phyloP scores from a whole-genome alignment of 2,113 vertebrate genomes.

The Cygnus buccinator region DNA sequence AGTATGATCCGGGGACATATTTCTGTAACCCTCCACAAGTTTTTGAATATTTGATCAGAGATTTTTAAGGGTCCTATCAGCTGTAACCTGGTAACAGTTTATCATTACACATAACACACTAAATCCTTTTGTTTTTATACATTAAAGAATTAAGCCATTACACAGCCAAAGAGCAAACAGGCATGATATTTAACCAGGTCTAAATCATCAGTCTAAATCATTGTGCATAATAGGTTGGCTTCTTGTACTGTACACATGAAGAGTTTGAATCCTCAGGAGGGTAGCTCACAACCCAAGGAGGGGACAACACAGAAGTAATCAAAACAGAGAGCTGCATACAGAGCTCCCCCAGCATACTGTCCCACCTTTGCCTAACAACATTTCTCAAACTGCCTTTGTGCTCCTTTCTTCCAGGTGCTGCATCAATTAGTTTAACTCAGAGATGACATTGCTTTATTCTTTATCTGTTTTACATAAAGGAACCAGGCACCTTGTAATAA shows the following conservation, averaged over 20 bases:
- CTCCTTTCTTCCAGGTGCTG: neutral
- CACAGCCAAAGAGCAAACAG: neutral
- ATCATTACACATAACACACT: neutral
- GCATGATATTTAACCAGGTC: neutral
- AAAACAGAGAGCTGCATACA: neutral
- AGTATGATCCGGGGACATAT: neutral
- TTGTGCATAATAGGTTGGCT: neutral
- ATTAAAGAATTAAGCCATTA: neutral
- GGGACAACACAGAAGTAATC: neutral
- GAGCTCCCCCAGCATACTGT: fast-evolving
- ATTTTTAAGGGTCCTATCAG: neutral
- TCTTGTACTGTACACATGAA: neutral
- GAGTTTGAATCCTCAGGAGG: neutral
- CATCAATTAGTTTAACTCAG: neutral
- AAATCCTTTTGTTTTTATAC: neutral
- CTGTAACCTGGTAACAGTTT: neutral
- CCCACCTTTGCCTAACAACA: neutral
- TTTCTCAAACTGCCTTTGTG: neutral
- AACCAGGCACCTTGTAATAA: neutral
- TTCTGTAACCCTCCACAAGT: neutral
- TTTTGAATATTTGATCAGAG: neutral
- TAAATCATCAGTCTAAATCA: neutral
- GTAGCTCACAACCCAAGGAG: neutral
- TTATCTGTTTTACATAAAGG: neutral
- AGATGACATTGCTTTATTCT: neutral